Evolutionary conservation across 2,113 vertebrate species (phyloP).

Genomic region (Cheirogaleus medius): DNA sequence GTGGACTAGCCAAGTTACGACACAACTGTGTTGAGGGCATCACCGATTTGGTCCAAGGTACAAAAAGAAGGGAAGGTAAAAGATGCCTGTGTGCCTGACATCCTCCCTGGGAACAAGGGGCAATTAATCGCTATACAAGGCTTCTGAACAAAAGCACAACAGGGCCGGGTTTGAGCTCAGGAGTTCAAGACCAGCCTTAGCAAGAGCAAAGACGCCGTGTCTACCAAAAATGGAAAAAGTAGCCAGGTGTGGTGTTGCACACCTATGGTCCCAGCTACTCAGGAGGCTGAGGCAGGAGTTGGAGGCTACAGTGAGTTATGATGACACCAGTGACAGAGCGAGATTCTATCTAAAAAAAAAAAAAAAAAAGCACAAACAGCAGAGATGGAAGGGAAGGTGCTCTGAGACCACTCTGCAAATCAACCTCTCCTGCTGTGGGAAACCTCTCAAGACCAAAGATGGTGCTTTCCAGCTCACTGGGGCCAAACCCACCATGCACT

Average conservation of each 20-base stretch:
- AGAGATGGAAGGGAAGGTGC: fast-evolving
- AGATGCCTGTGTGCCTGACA: background rate
- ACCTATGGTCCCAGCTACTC: too few species aligned
- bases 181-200: too few species aligned
- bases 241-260: too few species aligned
- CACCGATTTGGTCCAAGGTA: background rate
- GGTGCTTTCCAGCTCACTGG: background rate
- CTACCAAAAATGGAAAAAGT: too few species aligned
- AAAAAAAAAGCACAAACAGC: background rate
- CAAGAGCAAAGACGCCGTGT: too few species aligned
- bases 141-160: background rate
- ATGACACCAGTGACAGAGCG: too few species aligned
- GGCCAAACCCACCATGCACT: background rate
- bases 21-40: background rate
- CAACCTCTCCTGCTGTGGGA: background rate
- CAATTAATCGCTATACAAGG: background rate
- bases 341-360: background rate
- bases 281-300: too few species aligned
- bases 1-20: background rate
- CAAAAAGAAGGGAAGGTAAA: background rate
- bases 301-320: too few species aligned
- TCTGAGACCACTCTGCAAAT: background rate
- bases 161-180: too few species aligned
- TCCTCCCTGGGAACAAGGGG: background rate
- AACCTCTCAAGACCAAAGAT: background rate